Evolutionary conservation across 2,113 vertebrate genomes (phyloP).

Genomic region (Rattus norvegicus): DNA sequence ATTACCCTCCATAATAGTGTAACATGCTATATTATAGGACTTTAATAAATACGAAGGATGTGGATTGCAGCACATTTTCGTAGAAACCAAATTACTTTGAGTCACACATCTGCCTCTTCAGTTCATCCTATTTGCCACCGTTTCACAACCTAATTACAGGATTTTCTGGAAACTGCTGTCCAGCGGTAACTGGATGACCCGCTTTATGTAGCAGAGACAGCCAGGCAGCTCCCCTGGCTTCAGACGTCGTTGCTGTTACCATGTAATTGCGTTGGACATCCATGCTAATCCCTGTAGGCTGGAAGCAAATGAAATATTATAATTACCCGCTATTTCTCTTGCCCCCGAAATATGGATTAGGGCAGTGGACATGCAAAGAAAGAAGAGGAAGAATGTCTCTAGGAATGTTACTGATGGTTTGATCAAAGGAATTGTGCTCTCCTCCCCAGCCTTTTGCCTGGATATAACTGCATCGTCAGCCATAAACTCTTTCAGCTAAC

Average conservation of each 20-base stretch:
- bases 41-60: constrained; percentile 85
- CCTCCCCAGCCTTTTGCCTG: constrained; percentile 40
- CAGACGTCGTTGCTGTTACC: constrained; percentile 62
- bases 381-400: constrained; percentile 15
- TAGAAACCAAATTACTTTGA: constrained; percentile 84
- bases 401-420: constrained; percentile 39
- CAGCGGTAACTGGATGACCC: constrained; percentile 69
- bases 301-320: constrained; percentile 83
- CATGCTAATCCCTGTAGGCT: constrained; percentile 76
- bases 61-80: constrained; percentile 81
- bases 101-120: constrained; percentile 79
- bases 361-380: constrained; percentile 15
- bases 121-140: constrained; percentile 78
- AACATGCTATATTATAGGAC: constrained; percentile 82
- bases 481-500: constrained; percentile 77
- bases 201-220: constrained; percentile 67
- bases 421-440: constrained; percentile 76
- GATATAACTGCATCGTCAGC: constrained; percentile 70
- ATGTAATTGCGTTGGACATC: constrained; percentile 78
- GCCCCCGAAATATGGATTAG: constrained; percentile 49
- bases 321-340: constrained; percentile 81
- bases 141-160: constrained; percentile 82
- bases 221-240: constrained; percentile 52
- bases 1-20: constrained; percentile 83
- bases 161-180: constrained; percentile 80